Base-by-base conservation (phyloP, 2,113 vertebrate genomes). In the Anarhynchus alexandrinus region DNA sequence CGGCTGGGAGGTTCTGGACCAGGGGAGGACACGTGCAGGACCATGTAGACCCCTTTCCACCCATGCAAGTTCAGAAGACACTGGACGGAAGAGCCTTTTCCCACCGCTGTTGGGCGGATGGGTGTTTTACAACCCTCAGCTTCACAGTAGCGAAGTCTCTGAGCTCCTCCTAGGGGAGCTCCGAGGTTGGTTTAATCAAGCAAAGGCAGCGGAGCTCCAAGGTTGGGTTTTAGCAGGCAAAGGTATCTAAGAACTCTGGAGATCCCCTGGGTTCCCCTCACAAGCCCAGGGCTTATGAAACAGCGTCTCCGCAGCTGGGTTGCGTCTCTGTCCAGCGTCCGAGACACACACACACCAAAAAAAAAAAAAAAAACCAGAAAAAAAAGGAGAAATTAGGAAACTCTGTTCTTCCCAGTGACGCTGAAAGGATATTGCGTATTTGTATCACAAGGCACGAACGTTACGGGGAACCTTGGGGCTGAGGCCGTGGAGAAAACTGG, bases 401-500 rank as follows among this genome's bases (percentile, higher is more conserved):
- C 13, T 10, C 29, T 51, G 25, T n/a, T 29, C 54, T 57, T 40
- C 36, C 62, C 54, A 20, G 20, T 8, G 62, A 67, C 2, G 7
- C 6, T 6, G 45, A 42, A 36, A 23, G 36, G 43, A 11, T 29
- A 18, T 59, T 59, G 62, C 13, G 0, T 40, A 25, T 42, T 57
- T 40, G 11, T 27, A 14, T 14, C 18, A 10, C 34, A 27, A 32
- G 1, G 22, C 27, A 26, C 3, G 45, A 42, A n/a, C 2, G 2
- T 52, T 30, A 64, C 4, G 1, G 52, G 25, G 43, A 77, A 67
- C 30, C 14, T 42, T 16, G 7, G 54, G 25, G 19, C 29, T 67
- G 29, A 49, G 43, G 36, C 25, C 42, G 42, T 18, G 30, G 36
- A 13, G 64, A 38, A 49, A 57, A 40, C 5, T 18, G 21, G 17